Evolutionary conservation across 1,140 invertebrate species (phyloP).

Genomic region (Drosophila kurseongensis): DNA sequence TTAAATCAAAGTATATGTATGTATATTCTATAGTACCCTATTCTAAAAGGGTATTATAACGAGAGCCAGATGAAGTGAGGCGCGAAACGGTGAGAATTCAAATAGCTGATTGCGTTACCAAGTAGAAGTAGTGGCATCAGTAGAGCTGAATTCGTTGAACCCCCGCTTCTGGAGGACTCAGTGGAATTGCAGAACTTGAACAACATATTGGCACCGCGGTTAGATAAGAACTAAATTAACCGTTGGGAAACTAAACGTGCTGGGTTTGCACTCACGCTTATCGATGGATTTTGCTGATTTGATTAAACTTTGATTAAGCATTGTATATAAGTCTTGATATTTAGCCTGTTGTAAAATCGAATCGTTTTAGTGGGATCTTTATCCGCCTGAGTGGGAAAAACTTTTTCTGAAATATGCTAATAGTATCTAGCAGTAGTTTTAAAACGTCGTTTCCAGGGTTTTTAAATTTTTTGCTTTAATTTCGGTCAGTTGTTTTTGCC

Average conservation of each 20-base stretch:
- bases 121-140: conserved; percentile 15
- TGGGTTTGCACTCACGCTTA: conserved; percentile 6
- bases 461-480: too few species aligned
- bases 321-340: conserved; percentile 10
- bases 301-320: conserved; percentile 24
- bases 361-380: background rate
- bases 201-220: conserved; percentile 18
- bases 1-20: too few species aligned
- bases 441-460: too few species aligned
- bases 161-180: background rate
- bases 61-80: conserved; percentile 1
- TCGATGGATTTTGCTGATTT: conserved; percentile 27
- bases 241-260: background rate
- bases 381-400: background rate
- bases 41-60: background rate
- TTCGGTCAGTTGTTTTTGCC: too few species aligned
- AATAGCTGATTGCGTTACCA: conserved; percentile 23
- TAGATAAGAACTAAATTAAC: conserved; percentile 17
- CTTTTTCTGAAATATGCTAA: background rate
- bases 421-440: too few species aligned
- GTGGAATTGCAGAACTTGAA: background rate
- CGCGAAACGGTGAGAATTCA: conserved; percentile 10
- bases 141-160: background rate
- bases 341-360: background rate
- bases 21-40: too few species aligned